Evolutionary conservation across 2,888 invertebrate species (phyloP), one percentile per base, ranked within the genome.

Genomic region (Sicus ferrugineus): DNA sequence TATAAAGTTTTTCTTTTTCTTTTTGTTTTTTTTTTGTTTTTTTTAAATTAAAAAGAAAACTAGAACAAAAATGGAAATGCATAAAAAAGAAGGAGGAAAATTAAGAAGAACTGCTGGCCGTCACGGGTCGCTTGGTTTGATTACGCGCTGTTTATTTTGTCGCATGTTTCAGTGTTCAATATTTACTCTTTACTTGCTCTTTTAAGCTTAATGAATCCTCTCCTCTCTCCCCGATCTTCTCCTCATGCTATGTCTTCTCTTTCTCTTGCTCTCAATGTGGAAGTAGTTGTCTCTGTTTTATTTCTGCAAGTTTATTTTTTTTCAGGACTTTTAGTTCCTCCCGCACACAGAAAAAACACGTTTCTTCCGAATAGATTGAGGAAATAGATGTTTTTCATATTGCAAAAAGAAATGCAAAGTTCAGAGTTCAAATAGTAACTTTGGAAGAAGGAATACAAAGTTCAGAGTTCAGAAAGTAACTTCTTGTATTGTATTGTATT

Each of bases 131-230:
- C 64, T 26, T 64, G 59, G 67, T 70, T 59, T 62, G 61, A 26
- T 68, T 70, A 31, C 46, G 61, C 26, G 67, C 38, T 67, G 63
- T 71, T 69, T 68, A 71, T 73, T 72, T 74, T 73, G 74, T 75
- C 73, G 75, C 77, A 75, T 77, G 76, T 75, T 76, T 76, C 73
- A 74, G 75, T 75, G 75, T 77, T 73, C 74, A 75, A 73, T 74
- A 73, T 74, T 73, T 72, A 70, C 70, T 73, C 58, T 70, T 67
- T 56, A 9, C 63, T 26, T 65, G 31, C 64, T 30, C 11, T 59
- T 59, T 58, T 56, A 48, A 59, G 67, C 58, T 48, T 67, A 67
- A 67, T 67, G 67, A 61, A 61, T 61, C 38, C 34, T 26, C 30
- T 38, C n/a, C n/a, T 7, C 7, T 23, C 26, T 54, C 28, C 28